Base-by-base conservation (phyloP, 92 coral and sea anemone species). In the Chrysogorgia sp. region DNA sequence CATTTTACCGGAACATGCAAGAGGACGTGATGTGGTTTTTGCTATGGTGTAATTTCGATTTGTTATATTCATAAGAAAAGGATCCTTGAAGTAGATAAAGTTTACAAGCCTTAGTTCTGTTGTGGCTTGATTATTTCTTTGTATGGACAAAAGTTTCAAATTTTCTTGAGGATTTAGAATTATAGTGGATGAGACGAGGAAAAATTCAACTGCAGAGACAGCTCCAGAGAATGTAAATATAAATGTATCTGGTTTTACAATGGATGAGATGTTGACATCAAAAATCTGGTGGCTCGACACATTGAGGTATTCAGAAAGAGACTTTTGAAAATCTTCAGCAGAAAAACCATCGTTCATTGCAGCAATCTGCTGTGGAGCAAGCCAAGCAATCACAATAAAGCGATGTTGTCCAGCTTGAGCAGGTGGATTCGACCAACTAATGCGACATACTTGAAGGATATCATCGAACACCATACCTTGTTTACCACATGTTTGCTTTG, bases 1-100 rank as follows among this genome's bases (percentile, higher is more conserved):
- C 31, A 22, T 53, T 53, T 35, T 31, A 8, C 53, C 64, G 6
- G 15, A 40, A 34, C 79, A 72, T 3, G 79, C 52, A 12, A 72
- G 79, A 19, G 79, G 79, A 3, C 79, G 63, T 10, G 64, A 52
- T 3, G 79, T 72, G 22, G 79, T 72, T 26, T 72, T 72, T 0
- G 19, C 48, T 20, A 72, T 50, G 34, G 31, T 72, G 20, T 53
- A 53, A 17, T 30, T 22, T 10, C 24, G 12, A 25, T 59, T 59
- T 53, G 10, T 35, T n/a, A 72, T 72, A 2, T 31, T 1, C 31
- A 55, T 37, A 10, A 10, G 2, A 26, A 53, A 55, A 0, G 52
- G 45, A 8, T 32, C 34, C 33, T 58, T 13, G 26, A 53, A 72
- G 79, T 72, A 56, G 59, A 72, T 53, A 30, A 26, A 55, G 49